Conservation (phyloP, 2,113 vertebrate species). For the Calonectris borealis region DNA sequence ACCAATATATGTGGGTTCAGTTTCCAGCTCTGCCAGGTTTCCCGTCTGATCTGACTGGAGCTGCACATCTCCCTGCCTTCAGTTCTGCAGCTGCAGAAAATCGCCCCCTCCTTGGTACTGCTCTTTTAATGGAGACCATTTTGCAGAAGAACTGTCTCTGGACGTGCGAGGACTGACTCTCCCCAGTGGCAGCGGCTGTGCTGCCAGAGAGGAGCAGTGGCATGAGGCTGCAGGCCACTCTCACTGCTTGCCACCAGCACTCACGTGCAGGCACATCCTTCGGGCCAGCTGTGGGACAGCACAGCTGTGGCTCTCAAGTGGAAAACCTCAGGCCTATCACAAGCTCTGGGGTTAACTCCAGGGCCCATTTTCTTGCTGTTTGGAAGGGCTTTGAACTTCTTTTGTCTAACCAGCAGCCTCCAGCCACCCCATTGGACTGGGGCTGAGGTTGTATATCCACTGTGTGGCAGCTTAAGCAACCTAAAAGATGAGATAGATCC, state of each 20-base stretch:
- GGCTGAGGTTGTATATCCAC: background rate
- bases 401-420: background rate
- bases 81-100: background rate
- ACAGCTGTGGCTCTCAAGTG: background rate
- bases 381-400: background rate
- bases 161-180: background rate
- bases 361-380: background rate
- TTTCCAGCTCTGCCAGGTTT: background rate
- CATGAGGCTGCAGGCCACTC: background rate
- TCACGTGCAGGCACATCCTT: fast-evolving
- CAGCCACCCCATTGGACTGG: background rate
- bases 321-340: background rate
- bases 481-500: background rate
- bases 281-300: background rate
- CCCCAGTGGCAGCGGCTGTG: background rate
- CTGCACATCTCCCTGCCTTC: background rate
- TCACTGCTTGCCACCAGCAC: background rate
- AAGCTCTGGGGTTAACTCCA: background rate
- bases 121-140: background rate
- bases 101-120: fast-evolving
- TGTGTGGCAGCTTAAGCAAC: background rate
- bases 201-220: background rate
- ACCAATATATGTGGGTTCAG: background rate
- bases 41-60: background rate
- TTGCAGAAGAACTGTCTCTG: background rate